Conservation (phyloP, 2,888 invertebrate species). For the Philereme vetulata region DNA sequence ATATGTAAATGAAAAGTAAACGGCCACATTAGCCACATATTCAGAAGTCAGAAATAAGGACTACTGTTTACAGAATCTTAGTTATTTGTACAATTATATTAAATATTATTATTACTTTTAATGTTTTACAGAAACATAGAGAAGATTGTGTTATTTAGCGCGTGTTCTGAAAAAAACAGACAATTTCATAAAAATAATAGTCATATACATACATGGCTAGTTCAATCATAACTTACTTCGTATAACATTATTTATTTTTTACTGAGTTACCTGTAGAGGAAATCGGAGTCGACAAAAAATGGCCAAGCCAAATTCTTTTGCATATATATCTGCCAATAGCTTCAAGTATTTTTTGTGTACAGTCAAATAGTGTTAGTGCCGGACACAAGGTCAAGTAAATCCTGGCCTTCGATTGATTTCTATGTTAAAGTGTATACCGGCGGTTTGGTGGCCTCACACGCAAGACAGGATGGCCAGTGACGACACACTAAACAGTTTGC, state of each 20-base stretch:
- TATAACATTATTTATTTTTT: neutral
- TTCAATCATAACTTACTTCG: constrained; percentile 19
- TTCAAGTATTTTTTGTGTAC: constrained; percentile 40
- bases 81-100: no score
- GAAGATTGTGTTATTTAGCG: no score
- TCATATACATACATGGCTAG: neutral
- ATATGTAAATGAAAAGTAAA: no score
- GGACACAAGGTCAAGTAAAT: constrained; percentile 47
- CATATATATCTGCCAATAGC: constrained; percentile 1
- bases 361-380: constrained; percentile 48
- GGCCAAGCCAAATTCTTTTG: constrained; percentile 5
- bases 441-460: constrained; percentile 22
- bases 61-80: no score
- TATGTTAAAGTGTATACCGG: constrained; percentile 29
- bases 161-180: neutral
- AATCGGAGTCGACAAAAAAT: constrained; percentile 5
- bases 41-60: no score
- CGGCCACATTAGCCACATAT: no score
- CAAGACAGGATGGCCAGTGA: neutral
- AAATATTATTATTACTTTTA: no score
- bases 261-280: constrained; percentile 6
- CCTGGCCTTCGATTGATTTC: constrained; percentile 42
- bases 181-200: constrained; percentile 7
- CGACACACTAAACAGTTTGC: neutral
- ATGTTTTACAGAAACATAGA: no score